Evolutionary conservation across 2,888 invertebrate genomes (phyloP).

Genomic region (Magallana nippona): DNA sequence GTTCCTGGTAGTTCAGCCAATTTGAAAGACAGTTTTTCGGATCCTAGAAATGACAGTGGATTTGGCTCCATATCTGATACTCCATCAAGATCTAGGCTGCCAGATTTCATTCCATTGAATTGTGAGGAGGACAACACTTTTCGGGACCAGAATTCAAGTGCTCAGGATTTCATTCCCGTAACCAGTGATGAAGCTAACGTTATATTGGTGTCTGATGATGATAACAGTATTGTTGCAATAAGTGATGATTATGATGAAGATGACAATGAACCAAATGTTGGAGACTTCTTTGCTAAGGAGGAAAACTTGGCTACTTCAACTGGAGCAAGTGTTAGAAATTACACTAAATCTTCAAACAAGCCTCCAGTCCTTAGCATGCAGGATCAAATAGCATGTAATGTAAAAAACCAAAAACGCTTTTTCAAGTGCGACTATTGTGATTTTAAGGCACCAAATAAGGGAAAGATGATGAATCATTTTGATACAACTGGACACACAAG

Average conservation of each 20-base stretch:
- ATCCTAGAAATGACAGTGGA: constrained; percentile 21
- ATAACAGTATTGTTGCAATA: neutral
- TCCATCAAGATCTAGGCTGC: neutral
- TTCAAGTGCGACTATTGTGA: constrained; percentile 15
- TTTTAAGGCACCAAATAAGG: neutral
- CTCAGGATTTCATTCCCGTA: neutral
- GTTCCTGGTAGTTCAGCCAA: neutral
- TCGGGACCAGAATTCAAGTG: neutral
- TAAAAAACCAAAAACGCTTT: constrained; percentile 4
- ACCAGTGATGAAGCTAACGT: neutral
- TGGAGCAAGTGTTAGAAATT: neutral
- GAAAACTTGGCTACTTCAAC: neutral
- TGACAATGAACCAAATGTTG: neutral
- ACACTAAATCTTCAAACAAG: neutral
- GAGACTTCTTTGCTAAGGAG: neutral
- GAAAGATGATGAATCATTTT: neutral
- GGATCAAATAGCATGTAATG: neutral
- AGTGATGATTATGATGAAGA: neutral
- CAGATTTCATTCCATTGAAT: neutral
- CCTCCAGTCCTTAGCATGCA: neutral
- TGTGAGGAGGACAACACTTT: neutral
- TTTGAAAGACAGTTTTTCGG: neutral
- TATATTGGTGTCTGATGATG: neutral
- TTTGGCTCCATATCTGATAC: constrained; percentile 2
- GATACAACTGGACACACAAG: neutral